Evolutionary conservation across 1,140 invertebrate species (phyloP).

Genomic region (Scaptodrosophila lebanonensis): DNA sequence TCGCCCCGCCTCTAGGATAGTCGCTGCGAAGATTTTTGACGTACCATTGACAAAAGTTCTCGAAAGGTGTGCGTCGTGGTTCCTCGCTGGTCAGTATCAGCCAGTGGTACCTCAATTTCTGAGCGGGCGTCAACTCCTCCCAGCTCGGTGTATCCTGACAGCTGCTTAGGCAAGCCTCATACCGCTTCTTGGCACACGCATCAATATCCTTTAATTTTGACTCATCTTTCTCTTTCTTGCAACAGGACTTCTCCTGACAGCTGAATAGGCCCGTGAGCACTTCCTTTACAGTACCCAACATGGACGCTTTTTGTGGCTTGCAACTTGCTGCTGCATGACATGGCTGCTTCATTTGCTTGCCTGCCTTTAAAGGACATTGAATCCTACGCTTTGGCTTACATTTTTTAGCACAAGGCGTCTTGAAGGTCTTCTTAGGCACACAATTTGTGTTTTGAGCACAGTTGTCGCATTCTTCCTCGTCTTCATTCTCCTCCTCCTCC

Average conservation of each 20-base stretch:
- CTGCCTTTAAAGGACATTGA: too few species aligned
- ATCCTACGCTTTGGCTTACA: background rate
- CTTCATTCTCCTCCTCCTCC: background rate
- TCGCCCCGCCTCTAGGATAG: background rate
- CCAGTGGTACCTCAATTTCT: slow-evolving; percentile 53
- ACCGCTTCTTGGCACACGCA: background rate
- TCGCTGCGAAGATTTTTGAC: background rate
- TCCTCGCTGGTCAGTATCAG: slow-evolving; percentile 16
- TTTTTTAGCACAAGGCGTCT: background rate
- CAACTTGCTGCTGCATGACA: too few species aligned
- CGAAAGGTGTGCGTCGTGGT: slow-evolving; percentile 29
- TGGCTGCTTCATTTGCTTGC: too few species aligned
- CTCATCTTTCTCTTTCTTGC: too few species aligned
- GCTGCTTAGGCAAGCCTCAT: background rate
- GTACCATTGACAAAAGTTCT: slow-evolving; percentile 39
- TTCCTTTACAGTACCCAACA: too few species aligned
- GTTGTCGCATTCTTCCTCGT: background rate
- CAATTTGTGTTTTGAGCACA: background rate
- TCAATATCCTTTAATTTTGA: too few species aligned
- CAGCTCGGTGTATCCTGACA: background rate
- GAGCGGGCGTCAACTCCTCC: background rate
- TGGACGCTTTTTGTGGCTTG: too few species aligned
- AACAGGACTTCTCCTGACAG: too few species aligned
- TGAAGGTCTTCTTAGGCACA: background rate
- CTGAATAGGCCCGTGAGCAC: too few species aligned